These are phyloP conservation scores for Dasypus novemcinctus DNA, from an alignment of 2,113 vertebrate genomes.

Conservation along the genomic window DNA sequence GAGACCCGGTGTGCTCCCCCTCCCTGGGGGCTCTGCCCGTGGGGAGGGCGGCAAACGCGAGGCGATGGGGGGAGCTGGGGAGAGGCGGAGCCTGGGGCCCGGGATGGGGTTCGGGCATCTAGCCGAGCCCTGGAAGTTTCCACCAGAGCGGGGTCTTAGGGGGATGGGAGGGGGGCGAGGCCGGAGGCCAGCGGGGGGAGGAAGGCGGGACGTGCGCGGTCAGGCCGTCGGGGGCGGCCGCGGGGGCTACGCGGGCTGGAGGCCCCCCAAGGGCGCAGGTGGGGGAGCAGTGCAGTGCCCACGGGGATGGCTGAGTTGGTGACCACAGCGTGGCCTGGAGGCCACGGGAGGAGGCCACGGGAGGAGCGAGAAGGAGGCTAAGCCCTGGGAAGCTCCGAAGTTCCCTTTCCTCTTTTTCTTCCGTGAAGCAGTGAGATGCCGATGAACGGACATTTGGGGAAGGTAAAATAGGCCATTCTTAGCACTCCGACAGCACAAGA, in stretches of 20 bases:
- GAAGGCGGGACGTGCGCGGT: not conserved
- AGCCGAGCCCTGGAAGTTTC: not conserved
- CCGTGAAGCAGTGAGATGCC: not conserved
- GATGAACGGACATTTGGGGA: not conserved
- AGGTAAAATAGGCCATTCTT: not conserved
- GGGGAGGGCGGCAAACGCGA: too few species aligned
- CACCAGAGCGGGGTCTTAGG: not conserved
- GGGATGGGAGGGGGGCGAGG: not conserved
- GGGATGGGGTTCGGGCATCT: not conserved
- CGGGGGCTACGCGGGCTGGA: not conserved
- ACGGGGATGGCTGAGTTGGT: too few species aligned
- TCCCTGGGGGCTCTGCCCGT: too few species aligned
- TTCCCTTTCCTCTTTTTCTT: not conserved
- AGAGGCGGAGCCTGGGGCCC: not conserved
- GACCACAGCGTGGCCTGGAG: not conserved
- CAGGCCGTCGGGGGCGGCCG: not conserved
- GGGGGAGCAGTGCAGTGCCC: not conserved
- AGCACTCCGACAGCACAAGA: not conserved
- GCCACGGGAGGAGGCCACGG: not conserved
- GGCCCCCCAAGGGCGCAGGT: not conserved
- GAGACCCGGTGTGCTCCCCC: too few species aligned
- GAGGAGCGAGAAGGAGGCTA: not conserved
- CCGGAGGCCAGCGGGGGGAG: not conserved
- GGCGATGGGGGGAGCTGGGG: too few species aligned
- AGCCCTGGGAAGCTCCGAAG: not conserved